These are phyloP conservation scores for Gallinago nigripennis DNA, from an alignment of 2,797 vertebrate species.

Conservation along the genomic window DNA sequence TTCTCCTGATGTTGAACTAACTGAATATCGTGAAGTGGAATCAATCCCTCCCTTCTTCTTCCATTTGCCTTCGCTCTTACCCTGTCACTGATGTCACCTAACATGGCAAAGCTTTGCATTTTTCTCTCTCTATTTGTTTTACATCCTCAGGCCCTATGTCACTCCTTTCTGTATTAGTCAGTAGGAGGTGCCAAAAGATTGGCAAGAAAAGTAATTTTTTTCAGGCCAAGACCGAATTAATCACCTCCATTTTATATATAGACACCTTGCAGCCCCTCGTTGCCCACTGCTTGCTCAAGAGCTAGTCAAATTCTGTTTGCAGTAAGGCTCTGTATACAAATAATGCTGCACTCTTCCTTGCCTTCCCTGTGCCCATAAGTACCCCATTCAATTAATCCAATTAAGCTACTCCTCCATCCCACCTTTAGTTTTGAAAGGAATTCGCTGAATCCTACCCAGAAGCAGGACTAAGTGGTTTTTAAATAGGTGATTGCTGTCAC, in stretches of 20 bases:
- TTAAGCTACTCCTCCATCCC: neutral
- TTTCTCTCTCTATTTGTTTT: neutral
- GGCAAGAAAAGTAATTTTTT: constrained; percentile 27
- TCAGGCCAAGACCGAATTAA: constrained; percentile 1
- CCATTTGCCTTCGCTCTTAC: neutral
- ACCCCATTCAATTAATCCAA: neutral
- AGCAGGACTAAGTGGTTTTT: neutral
- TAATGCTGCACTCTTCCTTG: neutral
- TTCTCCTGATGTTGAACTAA: neutral
- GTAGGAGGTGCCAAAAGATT: constrained; percentile 48
- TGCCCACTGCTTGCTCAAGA: neutral
- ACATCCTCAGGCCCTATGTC: neutral
- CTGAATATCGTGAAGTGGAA: neutral
- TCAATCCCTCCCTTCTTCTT: neutral
- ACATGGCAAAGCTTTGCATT: neutral
- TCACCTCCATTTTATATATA: neutral
- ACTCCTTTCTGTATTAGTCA: constrained; percentile 39
- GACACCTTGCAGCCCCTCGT: neutral
- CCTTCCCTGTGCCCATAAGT: neutral
- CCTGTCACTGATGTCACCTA: neutral
- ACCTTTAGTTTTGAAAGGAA: neutral
- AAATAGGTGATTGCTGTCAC: neutral
- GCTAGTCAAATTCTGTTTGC: neutral
- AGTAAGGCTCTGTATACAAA: neutral
- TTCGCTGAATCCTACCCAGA: neutral